Evolutionary conservation across 2,888 invertebrate species (phyloP).

Genomic region (Teinopalpus imperialis): DNA sequence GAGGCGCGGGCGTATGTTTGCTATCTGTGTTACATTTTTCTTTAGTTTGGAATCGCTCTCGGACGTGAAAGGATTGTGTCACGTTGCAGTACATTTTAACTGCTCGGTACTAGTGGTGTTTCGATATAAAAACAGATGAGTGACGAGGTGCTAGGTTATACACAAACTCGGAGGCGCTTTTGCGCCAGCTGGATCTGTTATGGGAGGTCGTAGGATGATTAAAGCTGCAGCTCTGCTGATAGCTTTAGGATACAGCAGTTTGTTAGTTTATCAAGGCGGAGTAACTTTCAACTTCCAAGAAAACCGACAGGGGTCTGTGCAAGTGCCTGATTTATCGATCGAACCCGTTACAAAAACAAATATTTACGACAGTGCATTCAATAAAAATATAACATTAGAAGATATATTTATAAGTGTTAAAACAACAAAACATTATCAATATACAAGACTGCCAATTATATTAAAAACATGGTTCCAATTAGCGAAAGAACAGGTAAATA

Average conservation of each 20-base stretch:
- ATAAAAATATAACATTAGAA: constrained; percentile 86
- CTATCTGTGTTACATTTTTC: constrained; percentile 80
- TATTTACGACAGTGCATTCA: constrained; percentile 59
- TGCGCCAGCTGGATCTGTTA: constrained; percentile 64
- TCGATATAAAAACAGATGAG: constrained; percentile 76
- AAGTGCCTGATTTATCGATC: constrained; percentile 68
- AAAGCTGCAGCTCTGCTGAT: constrained; percentile 77
- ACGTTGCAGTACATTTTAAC: constrained; percentile 29
- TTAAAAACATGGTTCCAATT: constrained; percentile 97
- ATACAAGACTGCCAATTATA: constrained; percentile 91
- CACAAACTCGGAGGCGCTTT: constrained; percentile 57
- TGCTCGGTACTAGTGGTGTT: constrained; percentile 56
- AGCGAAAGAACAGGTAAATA: constrained; percentile 92
- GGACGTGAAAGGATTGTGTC: constrained; percentile 45
- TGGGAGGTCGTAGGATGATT: constrained; percentile 73
- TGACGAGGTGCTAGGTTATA: constrained; percentile 60
- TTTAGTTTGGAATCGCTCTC: constrained; percentile 79
- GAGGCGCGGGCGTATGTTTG: constrained; percentile 68
- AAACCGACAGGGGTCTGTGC: constrained; percentile 65
- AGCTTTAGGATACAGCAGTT: constrained; percentile 82
- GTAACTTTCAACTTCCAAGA: constrained; percentile 75
- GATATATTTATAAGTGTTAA: constrained; percentile 98
- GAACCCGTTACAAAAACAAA: constrained; percentile 77
- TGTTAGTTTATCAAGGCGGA: constrained; percentile 83
- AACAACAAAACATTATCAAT: constrained; percentile 94